These are phyloP conservation scores for Lanius ludovicianus DNA, from an alignment of 2,113 vertebrate genomes.

Conservation along the genomic window DNA sequence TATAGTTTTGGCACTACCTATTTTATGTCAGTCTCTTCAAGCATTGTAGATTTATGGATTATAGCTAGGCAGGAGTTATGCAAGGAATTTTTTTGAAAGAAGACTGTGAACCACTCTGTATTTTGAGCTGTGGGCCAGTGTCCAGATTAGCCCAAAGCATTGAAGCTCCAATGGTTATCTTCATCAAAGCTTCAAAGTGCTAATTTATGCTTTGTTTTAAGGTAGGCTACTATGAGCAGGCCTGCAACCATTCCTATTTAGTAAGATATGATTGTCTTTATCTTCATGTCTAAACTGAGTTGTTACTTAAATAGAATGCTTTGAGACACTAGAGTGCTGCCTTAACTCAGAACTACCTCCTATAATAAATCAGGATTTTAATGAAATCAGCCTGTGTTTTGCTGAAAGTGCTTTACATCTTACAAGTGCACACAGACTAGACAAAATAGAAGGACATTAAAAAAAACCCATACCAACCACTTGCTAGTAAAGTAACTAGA, in stretches of 20 bases:
- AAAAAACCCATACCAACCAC: background rate
- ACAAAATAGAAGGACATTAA: background rate
- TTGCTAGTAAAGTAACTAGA: background rate
- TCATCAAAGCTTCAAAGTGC: slow-evolving; percentile 10
- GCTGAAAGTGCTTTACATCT: background rate
- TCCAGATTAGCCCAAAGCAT: background rate
- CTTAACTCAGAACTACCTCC: background rate
- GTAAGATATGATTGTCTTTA: background rate
- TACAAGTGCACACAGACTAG: background rate
- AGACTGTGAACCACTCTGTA: background rate
- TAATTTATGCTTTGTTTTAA: slow-evolving; percentile 7
- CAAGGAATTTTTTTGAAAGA: slow-evolving; percentile 28
- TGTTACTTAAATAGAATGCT: background rate
- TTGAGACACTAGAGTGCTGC: background rate
- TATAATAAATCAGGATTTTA: background rate
- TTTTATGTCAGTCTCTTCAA: slow-evolving; percentile 43
- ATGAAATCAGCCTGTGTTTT: background rate
- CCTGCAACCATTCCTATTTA: background rate
- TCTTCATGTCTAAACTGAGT: background rate
- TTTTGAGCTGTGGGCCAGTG: background rate
- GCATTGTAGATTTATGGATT: slow-evolving; percentile 27
- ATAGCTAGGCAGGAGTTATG: slow-evolving; percentile 28
- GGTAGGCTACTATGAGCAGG: background rate
- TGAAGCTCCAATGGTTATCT: background rate
- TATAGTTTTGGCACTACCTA: slow-evolving; percentile 44